phyloP scores from a whole-genome alignment of 2,797 vertebrate species.

The Xiphophorus birchmanni region DNA sequence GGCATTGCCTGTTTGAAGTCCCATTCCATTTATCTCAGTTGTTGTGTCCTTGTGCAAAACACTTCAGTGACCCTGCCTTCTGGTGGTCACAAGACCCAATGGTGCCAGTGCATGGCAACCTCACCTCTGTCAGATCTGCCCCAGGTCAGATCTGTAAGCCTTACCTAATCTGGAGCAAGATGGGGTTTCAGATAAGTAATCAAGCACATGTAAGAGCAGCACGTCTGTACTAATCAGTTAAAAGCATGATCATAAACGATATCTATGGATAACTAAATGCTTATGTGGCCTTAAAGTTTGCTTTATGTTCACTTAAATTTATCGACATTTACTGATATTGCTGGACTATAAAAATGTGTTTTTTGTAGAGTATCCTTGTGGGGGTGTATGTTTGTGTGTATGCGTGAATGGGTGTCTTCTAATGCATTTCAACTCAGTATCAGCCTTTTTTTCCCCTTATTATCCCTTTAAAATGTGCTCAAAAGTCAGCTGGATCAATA shows the following conservation, averaged over 20 bases:
- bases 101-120: too few species aligned
- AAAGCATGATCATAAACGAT: not conserved
- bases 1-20: too few species aligned
- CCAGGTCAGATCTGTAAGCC: not conserved
- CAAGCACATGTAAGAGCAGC: not conserved
- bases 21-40: too few species aligned
- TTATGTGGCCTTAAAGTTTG: not conserved
- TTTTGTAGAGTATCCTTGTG: not conserved
- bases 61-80: too few species aligned
- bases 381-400: not conserved
- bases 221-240: not conserved
- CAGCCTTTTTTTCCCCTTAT: not conserved
- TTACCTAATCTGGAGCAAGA: not conserved
- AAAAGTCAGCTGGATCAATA: conserved; percentile 1
- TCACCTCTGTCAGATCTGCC: too few species aligned
- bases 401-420: too few species aligned
- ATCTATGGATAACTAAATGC: not conserved
- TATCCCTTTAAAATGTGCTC: not conserved
- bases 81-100: too few species aligned
- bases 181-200: not conserved
- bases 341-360: not conserved
- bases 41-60: too few species aligned
- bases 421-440: not conserved
- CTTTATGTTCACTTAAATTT: not conserved
- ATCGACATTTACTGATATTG: not conserved